Percentiles rank a stretch among this genome's conserved stretches.
Conservation (phyloP, 2,797 vertebrate genomes). For the Oreonectes daqikongensis region DNA sequence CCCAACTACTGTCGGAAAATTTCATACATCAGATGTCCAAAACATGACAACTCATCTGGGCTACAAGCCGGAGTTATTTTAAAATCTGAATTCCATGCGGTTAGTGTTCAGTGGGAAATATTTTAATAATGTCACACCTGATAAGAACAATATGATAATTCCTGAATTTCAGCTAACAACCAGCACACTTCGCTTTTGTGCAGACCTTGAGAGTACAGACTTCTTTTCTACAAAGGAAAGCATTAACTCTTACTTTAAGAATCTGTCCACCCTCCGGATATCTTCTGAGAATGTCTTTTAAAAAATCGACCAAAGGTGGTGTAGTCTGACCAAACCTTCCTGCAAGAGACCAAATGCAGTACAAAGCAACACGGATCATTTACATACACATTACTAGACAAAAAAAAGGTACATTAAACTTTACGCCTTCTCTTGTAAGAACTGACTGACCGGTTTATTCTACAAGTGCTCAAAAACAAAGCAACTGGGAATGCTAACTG, state of each 20-base stretch:
- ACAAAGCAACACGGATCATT: conserved; percentile 1
- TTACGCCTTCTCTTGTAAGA: too few relatives aligned
- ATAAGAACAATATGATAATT: neutral
- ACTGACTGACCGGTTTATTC: neutral
- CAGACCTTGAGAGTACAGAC: neutral
- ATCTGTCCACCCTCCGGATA: conserved; percentile 99
- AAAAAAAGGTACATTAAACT: too few relatives aligned
- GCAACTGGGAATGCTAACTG: neutral
- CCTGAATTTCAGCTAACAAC: neutral
- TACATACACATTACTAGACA: neutral
- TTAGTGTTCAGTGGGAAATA: neutral
- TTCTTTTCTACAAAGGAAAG: neutral
- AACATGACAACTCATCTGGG: neutral
- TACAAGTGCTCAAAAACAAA: neutral
- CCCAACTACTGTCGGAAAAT: too few relatives aligned
- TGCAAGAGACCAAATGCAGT: conserved; percentile 64
- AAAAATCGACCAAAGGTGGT: conserved; percentile 95
- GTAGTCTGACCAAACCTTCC: conserved; percentile 98
- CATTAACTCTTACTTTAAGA: conserved; percentile 84
- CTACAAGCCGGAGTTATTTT: neutral
- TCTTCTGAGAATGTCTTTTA: conserved; percentile 96
- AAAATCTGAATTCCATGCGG: neutral
- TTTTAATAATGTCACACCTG: neutral
- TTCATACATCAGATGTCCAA: neutral
- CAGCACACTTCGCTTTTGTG: neutral